Evolutionary conservation across 1,140 invertebrate species (phyloP).

Genomic region (Platyscapa corneri): DNA sequence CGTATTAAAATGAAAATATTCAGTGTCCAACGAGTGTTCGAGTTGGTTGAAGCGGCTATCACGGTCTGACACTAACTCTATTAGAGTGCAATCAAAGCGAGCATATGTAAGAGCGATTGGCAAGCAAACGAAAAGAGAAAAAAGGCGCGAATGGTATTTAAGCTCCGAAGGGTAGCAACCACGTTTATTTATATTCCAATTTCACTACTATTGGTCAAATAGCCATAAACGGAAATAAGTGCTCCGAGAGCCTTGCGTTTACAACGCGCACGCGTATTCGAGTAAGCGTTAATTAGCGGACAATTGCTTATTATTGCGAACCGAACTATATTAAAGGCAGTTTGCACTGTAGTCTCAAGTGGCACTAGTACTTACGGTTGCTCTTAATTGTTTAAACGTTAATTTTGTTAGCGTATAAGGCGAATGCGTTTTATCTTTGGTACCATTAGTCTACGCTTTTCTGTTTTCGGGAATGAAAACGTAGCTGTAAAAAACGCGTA

Average conservation of each 20-base stretch:
- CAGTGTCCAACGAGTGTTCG: neutral
- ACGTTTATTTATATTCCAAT: constrained; percentile 56
- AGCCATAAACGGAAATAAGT: constrained; percentile 29
- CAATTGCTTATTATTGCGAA: neutral
- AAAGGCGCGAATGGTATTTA: constrained; percentile 32
- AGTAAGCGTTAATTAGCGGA: neutral
- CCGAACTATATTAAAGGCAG: too few relatives aligned
- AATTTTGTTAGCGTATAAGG: neutral
- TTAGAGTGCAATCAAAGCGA: too few relatives aligned
- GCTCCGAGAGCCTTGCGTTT: neutral
- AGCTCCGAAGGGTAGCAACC: constrained; percentile 50
- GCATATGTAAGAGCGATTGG: neutral
- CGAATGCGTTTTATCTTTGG: too few relatives aligned
- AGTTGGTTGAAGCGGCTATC: too few relatives aligned
- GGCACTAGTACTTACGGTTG: neutral
- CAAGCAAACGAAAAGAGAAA: neutral
- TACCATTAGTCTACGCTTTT: neutral
- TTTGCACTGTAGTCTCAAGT: neutral
- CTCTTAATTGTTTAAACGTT: neutral
- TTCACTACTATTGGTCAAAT: constrained; percentile 26
- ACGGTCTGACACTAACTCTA: too few relatives aligned
- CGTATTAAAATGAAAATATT: neutral
- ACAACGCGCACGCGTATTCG: neutral
- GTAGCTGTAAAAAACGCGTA: neutral
- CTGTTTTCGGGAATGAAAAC: neutral